Conservation (phyloP, 2,113 vertebrate species). For the Bufo gargarizans region DNA sequence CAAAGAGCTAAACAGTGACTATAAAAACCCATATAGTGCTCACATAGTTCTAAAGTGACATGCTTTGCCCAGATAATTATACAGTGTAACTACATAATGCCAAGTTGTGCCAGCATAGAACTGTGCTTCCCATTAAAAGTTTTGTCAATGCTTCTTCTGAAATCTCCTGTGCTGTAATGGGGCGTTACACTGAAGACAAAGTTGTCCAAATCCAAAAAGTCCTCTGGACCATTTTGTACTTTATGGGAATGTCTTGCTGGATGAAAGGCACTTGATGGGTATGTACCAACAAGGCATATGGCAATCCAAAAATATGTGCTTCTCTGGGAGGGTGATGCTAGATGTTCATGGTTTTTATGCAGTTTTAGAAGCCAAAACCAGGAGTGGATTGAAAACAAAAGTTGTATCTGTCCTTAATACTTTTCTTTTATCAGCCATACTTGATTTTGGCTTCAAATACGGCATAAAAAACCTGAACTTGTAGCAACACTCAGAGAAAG, state of each 20-base stretch:
- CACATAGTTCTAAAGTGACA: not conserved
- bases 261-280: not conserved
- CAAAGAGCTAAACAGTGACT: no score
- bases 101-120: no score
- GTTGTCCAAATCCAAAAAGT: not conserved
- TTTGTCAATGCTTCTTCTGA: not conserved
- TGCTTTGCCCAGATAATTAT: not conserved
- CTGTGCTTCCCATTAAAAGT: not conserved
- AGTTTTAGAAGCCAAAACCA: no score
- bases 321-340: not conserved
- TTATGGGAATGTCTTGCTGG: not conserved
- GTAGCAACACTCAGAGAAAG: no score
- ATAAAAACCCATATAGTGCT: no score
- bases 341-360: no score
- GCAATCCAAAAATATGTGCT: not conserved
- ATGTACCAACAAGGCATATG: not conserved
- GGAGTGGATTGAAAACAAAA: no score
- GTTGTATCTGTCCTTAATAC: no score
- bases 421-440: no score
- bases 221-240: not conserved
- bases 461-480: no score
- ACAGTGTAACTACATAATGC: not conserved
- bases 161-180: not conserved
- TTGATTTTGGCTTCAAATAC: no score
- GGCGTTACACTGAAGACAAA: not conserved